These are phyloP conservation scores for Saguinus imperator DNA, from an alignment of 2,113 vertebrate genomes.

Conservation along the genomic window DNA sequence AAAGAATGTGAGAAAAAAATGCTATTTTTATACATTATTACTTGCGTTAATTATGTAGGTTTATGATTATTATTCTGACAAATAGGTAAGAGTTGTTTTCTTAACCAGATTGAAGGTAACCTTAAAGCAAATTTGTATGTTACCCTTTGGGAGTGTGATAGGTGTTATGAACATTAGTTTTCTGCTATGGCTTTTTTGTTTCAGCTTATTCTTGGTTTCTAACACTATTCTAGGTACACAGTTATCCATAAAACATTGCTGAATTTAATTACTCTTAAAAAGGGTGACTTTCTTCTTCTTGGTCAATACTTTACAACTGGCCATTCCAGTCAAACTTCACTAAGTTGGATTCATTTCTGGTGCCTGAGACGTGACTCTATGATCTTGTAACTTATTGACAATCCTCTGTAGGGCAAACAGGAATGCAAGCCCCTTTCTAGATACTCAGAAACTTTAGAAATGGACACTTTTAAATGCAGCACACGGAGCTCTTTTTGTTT, in stretches of 20 bases:
- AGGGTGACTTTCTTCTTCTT: slow-evolving; percentile 31
- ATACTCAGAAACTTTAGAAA: background rate
- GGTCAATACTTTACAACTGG: slow-evolving; percentile 13
- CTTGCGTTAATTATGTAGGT: background rate
- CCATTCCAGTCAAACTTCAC: background rate
- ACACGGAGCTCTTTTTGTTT: background rate
- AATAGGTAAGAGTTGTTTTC: background rate
- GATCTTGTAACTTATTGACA: background rate
- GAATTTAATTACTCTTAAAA: slow-evolving; percentile 13
- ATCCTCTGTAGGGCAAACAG: background rate
- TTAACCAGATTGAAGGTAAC: background rate
- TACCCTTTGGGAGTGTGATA: background rate
- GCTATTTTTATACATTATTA: background rate
- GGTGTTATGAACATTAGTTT: background rate
- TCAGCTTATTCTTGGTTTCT: background rate
- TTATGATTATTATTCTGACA: background rate
- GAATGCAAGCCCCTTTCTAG: background rate
- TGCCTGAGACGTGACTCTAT: background rate
- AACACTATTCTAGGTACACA: background rate
- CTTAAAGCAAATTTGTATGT: background rate
- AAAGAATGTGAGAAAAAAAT: background rate
- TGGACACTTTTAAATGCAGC: background rate
- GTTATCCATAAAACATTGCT: background rate
- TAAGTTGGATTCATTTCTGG: slow-evolving; percentile 39
- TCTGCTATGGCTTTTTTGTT: background rate